Evolutionary conservation across 2,888 invertebrate species (phyloP), one percentile per base, ranked within the genome.

Genomic region (Sarcophaga carnaria): DNA sequence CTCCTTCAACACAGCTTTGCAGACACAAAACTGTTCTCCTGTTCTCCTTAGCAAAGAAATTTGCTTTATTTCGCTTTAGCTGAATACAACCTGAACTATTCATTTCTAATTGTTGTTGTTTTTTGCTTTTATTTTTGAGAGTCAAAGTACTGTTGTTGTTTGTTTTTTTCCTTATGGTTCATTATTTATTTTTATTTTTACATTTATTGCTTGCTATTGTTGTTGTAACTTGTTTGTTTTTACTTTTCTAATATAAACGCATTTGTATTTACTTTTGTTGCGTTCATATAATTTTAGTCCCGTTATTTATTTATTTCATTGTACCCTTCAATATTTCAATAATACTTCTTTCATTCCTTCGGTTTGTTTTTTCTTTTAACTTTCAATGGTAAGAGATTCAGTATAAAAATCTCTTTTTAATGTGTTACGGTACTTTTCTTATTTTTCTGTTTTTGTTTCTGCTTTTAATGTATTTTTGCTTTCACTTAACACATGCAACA

Each of bases 271-370:
- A 66, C 25, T 27, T 25, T 27, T 45, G 45, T 20, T 67, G 20
- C 54, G 17, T 54, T 54, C 54, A 54, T 54, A 54, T 54, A 54
- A 54, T 54, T 12, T 54, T 54, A 54, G 14, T 54, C 54, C 17
- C 12, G 62, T 80, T 74, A 62, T 81, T 71, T 75, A 83, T 83
- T 83, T 74, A 86, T 86, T 80, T 80, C 72, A 79, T 77, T 83
- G 62, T 87, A 84, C 81, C 84, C 84, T 87, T 87, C 81, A 87
- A 87, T 84, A 84, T 81, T 82, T 87, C 84, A 87, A 87, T 84
- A 84, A 87, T 79, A 83, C 81, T 70, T 78, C 78, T 47, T 69
- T 69, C 66, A 78, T 83, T 83, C 69, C 70, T 74, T 3, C 17
- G 1, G 17, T 54, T 49, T 49, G 75, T 27, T 4, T 27, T 27